These are phyloP conservation scores for Nephrotoma appendiculata DNA, from an alignment of 2,888 invertebrate genomes.

Conservation along the genomic window DNA sequence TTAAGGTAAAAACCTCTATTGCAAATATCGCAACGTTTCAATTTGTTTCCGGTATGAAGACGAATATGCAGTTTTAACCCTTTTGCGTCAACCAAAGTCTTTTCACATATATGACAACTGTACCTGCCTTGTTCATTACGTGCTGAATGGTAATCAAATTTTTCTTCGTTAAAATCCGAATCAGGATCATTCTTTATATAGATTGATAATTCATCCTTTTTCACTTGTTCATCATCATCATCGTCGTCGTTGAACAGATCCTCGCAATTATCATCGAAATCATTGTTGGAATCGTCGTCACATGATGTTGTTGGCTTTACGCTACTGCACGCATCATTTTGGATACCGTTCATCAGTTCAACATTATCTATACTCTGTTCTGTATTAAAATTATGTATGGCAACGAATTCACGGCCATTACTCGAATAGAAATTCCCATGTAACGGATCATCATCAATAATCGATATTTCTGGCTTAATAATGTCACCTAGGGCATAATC, in stretches of 20 bases:
- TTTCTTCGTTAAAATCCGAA: constrained; percentile 5
- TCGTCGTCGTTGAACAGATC: neutral
- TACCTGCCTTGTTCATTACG: constrained; percentile 6
- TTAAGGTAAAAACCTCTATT: constrained; percentile 8
- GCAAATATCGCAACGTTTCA: constrained; percentile 11
- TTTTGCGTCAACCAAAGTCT: constrained; percentile 11
- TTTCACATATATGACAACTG: constrained; percentile 10
- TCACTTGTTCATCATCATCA: constrained; percentile 3
- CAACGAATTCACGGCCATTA: neutral
- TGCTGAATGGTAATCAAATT: neutral
- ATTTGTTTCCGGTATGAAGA: constrained; percentile 12
- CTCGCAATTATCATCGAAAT: neutral
- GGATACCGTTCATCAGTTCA: neutral
- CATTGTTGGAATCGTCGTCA: neutral
- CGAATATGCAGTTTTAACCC: constrained; percentile 11
- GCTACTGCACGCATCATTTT: neutral
- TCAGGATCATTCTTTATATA: constrained; percentile 3
- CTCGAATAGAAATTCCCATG: neutral
- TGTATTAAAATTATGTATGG: neutral
- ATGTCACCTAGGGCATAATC: neutral
- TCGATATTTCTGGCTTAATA: constrained; percentile 11
- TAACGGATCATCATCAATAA: constrained; percentile 8
- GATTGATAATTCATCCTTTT: neutral
- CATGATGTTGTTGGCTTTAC: neutral
- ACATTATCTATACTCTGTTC: neutral